Evolutionary conservation across 2,797 vertebrate genomes (phyloP).

Genomic region (Aulostomus chinensis): DNA sequence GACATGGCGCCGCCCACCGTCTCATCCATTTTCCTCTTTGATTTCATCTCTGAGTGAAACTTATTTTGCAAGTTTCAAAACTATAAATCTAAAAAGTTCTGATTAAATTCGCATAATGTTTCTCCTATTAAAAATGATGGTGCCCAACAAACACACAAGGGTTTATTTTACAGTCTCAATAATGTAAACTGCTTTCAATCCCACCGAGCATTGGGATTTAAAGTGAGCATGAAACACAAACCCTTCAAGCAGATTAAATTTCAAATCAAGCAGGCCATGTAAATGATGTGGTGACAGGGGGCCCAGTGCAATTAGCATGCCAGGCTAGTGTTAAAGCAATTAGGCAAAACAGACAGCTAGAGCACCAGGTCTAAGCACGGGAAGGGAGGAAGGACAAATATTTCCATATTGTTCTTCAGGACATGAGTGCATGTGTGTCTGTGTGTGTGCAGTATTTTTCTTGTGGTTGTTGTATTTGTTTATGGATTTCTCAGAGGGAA

Average conservation of each 20-base stretch:
- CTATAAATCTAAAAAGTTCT: constrained; percentile 11
- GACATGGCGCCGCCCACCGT: constrained; percentile 52
- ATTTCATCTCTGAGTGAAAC: constrained; percentile 66
- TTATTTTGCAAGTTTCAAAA: constrained; percentile 39
- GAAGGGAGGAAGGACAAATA: constrained; percentile 70
- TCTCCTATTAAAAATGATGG: background rate
- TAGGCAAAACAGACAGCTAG: constrained; percentile 83
- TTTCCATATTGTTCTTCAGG: constrained; percentile 80
- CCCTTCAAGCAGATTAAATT: constrained; percentile 86
- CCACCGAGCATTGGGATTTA: constrained; percentile 83
- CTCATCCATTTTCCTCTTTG: constrained; percentile 77
- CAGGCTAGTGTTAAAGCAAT: constrained; percentile 83
- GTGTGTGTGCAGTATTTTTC: constrained; percentile 24
- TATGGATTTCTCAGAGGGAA: constrained; percentile 71
- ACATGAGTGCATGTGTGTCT: constrained; percentile 40
- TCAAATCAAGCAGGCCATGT: constrained; percentile 85
- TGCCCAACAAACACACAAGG: constrained; percentile 45
- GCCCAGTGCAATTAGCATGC: constrained; percentile 83
- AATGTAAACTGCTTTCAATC: constrained; percentile 73
- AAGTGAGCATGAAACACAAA: constrained; percentile 87
- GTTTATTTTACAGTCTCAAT: constrained; percentile 57
- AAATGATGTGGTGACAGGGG: constrained; percentile 85
- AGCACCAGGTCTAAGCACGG: constrained; percentile 72
- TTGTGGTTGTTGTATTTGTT: constrained; percentile 55
- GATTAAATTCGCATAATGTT: constrained; percentile 6